Evolutionary conservation across 2,797 vertebrate genomes (phyloP).

Genomic region (Netta rufina): DNA sequence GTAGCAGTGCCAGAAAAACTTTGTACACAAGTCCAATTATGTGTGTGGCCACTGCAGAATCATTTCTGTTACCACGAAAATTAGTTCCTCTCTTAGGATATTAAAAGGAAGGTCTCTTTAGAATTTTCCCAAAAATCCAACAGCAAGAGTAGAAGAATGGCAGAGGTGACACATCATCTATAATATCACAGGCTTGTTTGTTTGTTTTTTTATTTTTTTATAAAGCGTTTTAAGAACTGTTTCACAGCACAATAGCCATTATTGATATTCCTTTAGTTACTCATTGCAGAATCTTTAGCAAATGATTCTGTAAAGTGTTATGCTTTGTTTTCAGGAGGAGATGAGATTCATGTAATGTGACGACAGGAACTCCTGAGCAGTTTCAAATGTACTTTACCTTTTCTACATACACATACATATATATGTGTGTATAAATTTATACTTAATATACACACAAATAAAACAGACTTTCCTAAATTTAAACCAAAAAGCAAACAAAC

Average conservation of each 20-base stretch:
- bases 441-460: slow-evolving; percentile 7
- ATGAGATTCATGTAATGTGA: not conserved
- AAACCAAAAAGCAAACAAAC: not conserved
- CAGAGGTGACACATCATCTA: not conserved
- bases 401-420: not conserved
- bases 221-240: slow-evolving; percentile 18
- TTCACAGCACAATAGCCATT: not conserved
- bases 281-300: slow-evolving; percentile 41
- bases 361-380: slow-evolving; percentile 30
- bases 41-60: slow-evolving; percentile 66
- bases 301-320: not conserved
- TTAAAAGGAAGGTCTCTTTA: slow-evolving; percentile 1
- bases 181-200: not conserved
- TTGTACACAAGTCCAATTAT: slow-evolving; percentile 50
- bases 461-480: slow-evolving; percentile 40
- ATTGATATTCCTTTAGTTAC: not conserved
- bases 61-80: slow-evolving; percentile 60
- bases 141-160: not conserved
- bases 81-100: not conserved
- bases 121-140: slow-evolving; percentile 37
- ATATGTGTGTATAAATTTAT: not conserved
- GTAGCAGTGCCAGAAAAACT: slow-evolving; percentile 60
- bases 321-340: not conserved
- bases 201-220: not conserved
- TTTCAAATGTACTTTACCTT: slow-evolving; percentile 36